phyloP scores from a whole-genome alignment of 2,113 vertebrate species.

The Microcebus lehilahytsara region DNA sequence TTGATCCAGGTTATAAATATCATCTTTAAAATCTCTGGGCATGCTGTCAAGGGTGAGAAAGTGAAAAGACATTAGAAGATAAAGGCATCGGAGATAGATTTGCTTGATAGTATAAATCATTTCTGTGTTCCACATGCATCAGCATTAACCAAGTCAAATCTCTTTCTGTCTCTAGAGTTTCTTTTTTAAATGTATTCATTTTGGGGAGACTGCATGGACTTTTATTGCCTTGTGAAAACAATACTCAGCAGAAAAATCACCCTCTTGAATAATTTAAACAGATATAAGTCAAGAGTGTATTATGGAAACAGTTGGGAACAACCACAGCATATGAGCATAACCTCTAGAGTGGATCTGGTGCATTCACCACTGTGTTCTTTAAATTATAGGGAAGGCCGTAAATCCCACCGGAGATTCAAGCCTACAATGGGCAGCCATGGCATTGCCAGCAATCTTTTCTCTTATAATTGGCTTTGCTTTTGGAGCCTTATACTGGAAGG shows the following conservation, averaged over 20 bases:
- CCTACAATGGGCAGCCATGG: conserved; percentile 85
- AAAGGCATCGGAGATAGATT: background rate
- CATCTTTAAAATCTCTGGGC: background rate
- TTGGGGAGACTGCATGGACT: background rate
- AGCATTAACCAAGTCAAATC: background rate
- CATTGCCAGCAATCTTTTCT: conserved; percentile 82
- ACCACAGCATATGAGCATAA: background rate
- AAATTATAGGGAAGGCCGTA: conserved; percentile 80
- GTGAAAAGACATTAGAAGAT: background rate
- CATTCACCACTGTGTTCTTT: conserved; percentile 57
- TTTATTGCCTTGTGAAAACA: background rate
- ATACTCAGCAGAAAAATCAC: background rate
- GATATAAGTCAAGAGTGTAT: background rate
- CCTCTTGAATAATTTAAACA: background rate
- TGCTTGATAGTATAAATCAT: background rate
- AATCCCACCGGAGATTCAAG: conserved; percentile 73
- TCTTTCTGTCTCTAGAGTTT: background rate
- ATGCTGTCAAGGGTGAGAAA: background rate
- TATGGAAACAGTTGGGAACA: background rate
- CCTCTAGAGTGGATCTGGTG: background rate
- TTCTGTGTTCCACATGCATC: background rate
- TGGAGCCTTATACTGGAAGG: conserved; percentile 89
- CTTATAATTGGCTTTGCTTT: conserved; percentile 85
- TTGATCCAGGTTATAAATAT: background rate
- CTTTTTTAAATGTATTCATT: background rate